Evolutionary conservation across 2,888 invertebrate genomes (phyloP), one percentile per base, ranked within the genome.

Genomic region (Limnephilus auricula): DNA sequence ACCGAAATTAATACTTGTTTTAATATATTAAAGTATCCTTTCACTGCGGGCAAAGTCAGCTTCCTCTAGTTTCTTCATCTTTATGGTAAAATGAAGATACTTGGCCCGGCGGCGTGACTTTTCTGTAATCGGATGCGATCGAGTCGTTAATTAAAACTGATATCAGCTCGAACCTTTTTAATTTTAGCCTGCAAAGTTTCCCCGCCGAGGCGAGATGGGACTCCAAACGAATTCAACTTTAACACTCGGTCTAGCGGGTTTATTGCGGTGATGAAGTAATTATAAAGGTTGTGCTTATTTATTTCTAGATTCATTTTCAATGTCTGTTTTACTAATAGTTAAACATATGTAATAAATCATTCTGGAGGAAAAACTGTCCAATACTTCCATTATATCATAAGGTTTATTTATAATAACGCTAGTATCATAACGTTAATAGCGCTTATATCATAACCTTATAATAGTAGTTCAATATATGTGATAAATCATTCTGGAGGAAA

Each of bases 111-210:
- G 85, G 37, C 85, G 85, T 40, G 85, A 37, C 85, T 85, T 30
- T n/a, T 25, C 85, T 30, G 85, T 85, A 40, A 85, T 85, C 85
- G 85, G 85, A 85, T n/a, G 85, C 30, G 85, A 85, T 85, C 85
- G 45, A 85, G 85, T 85, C 85, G 85, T 85, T 85, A 85, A 85
- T 85, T 85, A 85, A 85, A 85, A 85, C 85, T 40, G 85, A 85
- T 85, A 85, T 85, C 85, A 30, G 30, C 85, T 85, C 85, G n/a
- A 40, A 40, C 85, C 85, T 85, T 85, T 85, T 85, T 30, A 65
- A 85, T 85, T 85, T 85, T 37, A 13, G 30, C 85, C 10, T 0
- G 45, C n/a, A 30, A 85, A 85, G 25, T n/a, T 85, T 85, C 30
- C 30, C 65, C 65, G 65, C 40, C 37, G 85, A 40, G 40, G 40